These are phyloP conservation scores for sheep (Ovis aries) DNA, from an alignment of 2,113 vertebrate species.

Conservation along the genomic window DNA sequence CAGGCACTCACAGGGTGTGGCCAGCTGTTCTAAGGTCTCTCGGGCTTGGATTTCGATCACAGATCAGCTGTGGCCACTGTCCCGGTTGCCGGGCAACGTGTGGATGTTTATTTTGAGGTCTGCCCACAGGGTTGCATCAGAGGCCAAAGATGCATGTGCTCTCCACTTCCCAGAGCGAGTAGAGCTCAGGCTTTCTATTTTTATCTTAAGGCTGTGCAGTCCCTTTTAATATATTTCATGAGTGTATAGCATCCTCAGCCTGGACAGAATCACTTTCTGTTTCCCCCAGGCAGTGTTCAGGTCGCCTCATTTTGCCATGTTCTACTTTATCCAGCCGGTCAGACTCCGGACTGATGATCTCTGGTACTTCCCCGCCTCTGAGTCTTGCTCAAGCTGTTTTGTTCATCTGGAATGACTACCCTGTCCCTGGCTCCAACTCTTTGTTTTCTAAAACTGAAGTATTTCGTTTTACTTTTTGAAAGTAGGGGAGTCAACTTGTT, in stretches of 20 bases:
- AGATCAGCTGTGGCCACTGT: slow-evolving; percentile 35
- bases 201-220: neutral
- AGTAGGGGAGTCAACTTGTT: neutral
- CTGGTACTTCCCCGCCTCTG: neutral
- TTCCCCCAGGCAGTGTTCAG: neutral
- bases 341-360: neutral
- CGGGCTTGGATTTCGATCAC: neutral
- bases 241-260: neutral
- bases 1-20: neutral
- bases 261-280: neutral
- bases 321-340: neutral
- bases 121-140: neutral
- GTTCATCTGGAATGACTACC: neutral
- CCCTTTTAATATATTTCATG: neutral
- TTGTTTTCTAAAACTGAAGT: neutral
- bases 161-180: neutral
- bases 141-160: slow-evolving; percentile 10
- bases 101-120: slow-evolving; percentile 70
- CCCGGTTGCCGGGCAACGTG: slow-evolving; percentile 63
- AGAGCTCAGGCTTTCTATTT: neutral
- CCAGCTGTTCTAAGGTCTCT: rapidly evolving
- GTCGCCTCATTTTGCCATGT: neutral
- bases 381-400: neutral
- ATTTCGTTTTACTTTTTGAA: neutral
- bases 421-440: neutral